phyloP scores from a whole-genome alignment of 2,113 vertebrate species.

The Pan troglodytes region NHGRI_mPanTro3-v2.1_pri NC_086015.1:86689001-86689500 shows the following conservation, averaged over 20 bases:
- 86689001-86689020: not conserved
- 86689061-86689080: not conserved
- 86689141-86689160: not conserved
- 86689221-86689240: not conserved
- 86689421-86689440: not conserved
- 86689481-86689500: not conserved
- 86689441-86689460: not conserved
- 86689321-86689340: not conserved
- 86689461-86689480: not conserved
- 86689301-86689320: not conserved
- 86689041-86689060: not conserved
- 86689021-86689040: not conserved
- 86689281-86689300: not conserved
- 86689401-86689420: not conserved
- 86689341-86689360: not conserved
- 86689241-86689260: not conserved
- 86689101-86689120: not conserved
- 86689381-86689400: not conserved
- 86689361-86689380: not conserved
- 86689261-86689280: not conserved
- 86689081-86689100: not conserved
- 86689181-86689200: not conserved
- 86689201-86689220: not conserved
- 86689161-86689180: not conserved
- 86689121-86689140: not conserved